Conservation (phyloP, 2,797 vertebrate species). For the Spea hammondii region DNA sequence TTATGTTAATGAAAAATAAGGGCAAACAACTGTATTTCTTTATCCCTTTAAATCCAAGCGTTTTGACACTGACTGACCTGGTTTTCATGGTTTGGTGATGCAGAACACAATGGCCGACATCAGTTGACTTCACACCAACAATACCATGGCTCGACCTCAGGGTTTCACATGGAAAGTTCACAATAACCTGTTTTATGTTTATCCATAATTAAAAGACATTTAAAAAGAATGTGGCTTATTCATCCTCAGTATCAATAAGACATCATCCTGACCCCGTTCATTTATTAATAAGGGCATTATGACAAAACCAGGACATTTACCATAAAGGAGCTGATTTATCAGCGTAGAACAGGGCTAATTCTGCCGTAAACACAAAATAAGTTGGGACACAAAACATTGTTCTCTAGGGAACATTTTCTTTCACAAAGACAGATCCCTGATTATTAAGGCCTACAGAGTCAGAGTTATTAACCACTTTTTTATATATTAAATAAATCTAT, state of each 20-base stretch:
- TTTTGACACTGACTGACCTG: constrained; percentile 11
- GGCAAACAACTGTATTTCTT: constrained; percentile 7
- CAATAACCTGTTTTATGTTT: background rate
- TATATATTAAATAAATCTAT: too few species aligned
- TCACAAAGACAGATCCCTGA: too few species aligned
- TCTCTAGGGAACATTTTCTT: too few species aligned
- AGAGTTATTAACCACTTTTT: too few species aligned
- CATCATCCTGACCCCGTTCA: background rate
- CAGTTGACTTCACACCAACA: constrained; percentile 10
- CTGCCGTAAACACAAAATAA: background rate
- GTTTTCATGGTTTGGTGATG: background rate
- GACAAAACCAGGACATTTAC: background rate
- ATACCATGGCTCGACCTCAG: background rate
- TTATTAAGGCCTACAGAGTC: too few species aligned
- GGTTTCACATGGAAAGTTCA: background rate
- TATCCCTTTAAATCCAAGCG: background rate
- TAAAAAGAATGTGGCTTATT: background rate
- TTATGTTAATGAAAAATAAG: constrained; percentile 6
- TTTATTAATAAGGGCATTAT: background rate
- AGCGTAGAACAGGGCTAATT: background rate
- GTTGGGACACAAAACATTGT: too few species aligned
- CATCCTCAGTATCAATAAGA: background rate
- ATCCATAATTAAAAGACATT: background rate
- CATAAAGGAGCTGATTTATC: background rate
- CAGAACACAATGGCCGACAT: background rate